phyloP scores from a whole-genome alignment of 2,888 invertebrate species.

The Xylocampa areola region DNA sequence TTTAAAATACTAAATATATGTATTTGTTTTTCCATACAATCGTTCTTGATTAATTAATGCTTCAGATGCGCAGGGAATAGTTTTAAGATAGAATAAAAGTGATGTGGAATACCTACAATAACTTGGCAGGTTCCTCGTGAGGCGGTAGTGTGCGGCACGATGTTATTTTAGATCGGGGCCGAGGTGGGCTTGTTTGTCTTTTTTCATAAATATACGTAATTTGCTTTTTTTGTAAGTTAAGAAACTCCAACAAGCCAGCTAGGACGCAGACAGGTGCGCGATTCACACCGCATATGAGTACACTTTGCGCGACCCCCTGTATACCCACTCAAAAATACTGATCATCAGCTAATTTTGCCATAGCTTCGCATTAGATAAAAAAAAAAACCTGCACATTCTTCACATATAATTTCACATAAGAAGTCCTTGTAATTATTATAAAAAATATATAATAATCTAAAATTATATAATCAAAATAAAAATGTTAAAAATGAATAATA shows the following conservation, averaged over 20 bases:
- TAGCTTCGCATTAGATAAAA: not conserved
- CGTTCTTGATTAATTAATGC: not conserved
- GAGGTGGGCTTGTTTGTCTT: constrained; percentile 70
- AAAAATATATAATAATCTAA: no score
- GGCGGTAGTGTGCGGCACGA: constrained; percentile 61
- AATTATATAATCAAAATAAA: no score
- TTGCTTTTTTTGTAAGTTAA: constrained; percentile 65
- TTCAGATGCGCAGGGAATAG: not conserved
- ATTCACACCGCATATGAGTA: constrained; percentile 25
- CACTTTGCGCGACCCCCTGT: constrained; percentile 20
- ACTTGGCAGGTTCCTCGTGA: constrained; percentile 63
- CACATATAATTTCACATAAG: no score
- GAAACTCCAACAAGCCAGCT: constrained; percentile 25
- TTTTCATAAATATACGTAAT: constrained; percentile 65
- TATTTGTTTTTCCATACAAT: constrained; percentile 26
- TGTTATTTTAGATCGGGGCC: constrained; percentile 81
- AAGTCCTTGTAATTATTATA: no score
- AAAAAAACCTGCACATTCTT: no score
- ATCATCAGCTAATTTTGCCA: not conserved
- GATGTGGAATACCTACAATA: constrained; percentile 59
- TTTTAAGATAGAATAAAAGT: constrained; percentile 13
- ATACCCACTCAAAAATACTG: not conserved
- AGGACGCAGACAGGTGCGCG: constrained; percentile 13
- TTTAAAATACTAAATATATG: constrained; percentile 55
- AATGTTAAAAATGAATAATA: no score